phyloP scores from a whole-genome alignment of 2,797 vertebrate species.

The Manis javanica region DNA sequence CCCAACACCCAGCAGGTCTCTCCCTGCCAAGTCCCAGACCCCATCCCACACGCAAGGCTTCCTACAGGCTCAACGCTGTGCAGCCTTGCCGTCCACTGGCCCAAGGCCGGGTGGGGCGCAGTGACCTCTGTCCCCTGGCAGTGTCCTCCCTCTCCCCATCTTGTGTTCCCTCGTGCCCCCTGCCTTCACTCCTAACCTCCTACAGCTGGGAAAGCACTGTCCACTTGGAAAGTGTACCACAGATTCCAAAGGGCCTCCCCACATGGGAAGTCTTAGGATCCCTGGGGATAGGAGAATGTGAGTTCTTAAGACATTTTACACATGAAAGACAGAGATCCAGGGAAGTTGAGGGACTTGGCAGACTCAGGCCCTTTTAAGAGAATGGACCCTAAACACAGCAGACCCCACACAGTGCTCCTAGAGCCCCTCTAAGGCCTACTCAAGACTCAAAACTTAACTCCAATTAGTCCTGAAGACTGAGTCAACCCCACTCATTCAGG shows the following conservation, averaged over 20 bases:
- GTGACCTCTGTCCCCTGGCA: background rate
- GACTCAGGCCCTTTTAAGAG: background rate
- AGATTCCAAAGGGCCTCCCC: background rate
- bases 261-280: background rate
- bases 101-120: background rate
- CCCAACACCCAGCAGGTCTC: background rate
- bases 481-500: background rate
- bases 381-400: background rate
- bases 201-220: background rate
- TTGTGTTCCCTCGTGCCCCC: background rate
- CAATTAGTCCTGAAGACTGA: background rate
- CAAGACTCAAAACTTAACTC: background rate
- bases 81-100: accelerated
- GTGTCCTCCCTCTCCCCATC: background rate
- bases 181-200: background rate
- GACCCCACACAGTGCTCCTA: background rate
- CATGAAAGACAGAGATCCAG: background rate
- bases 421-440: background rate
- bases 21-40: background rate
- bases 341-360: background rate
- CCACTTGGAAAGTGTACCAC: accelerated
- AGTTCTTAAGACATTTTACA: background rate
- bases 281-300: accelerated
- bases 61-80: accelerated
- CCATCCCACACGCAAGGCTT: background rate